Evolutionary conservation across 2,797 vertebrate species (phyloP).

Genomic region (Pagetopsis macropterus): DNA sequence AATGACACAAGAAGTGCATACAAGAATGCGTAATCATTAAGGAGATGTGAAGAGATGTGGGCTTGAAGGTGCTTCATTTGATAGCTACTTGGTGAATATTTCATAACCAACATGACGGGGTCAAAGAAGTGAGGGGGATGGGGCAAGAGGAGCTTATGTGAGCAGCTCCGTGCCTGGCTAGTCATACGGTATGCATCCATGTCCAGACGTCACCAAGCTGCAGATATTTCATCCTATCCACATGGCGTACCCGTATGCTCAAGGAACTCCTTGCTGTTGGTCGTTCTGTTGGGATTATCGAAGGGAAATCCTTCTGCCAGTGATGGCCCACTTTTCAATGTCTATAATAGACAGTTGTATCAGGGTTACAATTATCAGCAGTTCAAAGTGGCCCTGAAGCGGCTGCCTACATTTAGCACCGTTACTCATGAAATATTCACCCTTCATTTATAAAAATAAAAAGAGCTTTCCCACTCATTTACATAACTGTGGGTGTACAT

Average conservation of each 20-base stretch:
- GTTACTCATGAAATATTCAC: conserved; percentile 80
- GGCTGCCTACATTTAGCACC: conserved; percentile 72
- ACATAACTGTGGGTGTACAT: conserved; percentile 43
- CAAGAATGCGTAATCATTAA: conserved; percentile 19
- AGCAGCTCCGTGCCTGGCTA: conserved; percentile 20
- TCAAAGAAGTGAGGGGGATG: conserved; percentile 55
- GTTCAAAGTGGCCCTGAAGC: conserved; percentile 38
- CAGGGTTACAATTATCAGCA: conserved; percentile 36
- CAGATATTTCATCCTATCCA: not conserved
- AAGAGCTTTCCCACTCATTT: conserved; percentile 57
- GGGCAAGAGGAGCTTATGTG: conserved; percentile 45
- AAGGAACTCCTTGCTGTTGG: not conserved
- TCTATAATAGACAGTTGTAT: conserved; percentile 19
- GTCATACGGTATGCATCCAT: not conserved
- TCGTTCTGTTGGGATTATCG: not conserved
- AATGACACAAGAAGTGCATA: conserved; percentile 25
- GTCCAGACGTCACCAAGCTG: not conserved
- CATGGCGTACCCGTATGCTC: not conserved
- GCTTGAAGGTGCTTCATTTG: conserved; percentile 59
- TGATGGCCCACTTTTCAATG: conserved; percentile 19
- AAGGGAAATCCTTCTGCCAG: conserved; percentile 9
- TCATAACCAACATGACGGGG: conserved; percentile 73
- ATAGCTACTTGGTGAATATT: conserved; percentile 80
- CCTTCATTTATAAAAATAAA: conserved; percentile 45
- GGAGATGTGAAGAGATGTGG: conserved; percentile 45